Percentiles rank a stretch among this genome's conserved stretches.
phyloP scores from a whole-genome alignment of 2,113 vertebrate species.

The Dryoscopus gambensis region DNA sequence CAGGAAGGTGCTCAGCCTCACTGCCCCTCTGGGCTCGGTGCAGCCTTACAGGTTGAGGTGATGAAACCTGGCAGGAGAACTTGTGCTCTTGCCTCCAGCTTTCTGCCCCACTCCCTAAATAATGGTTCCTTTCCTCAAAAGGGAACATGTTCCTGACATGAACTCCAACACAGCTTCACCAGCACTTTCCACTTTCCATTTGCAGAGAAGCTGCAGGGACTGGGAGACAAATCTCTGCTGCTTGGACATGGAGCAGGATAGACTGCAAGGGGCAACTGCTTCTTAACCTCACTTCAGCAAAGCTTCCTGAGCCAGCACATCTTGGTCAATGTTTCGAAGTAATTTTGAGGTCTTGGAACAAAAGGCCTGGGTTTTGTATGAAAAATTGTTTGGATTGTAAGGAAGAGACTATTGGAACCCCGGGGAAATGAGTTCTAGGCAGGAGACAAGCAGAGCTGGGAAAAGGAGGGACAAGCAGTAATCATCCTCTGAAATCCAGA shows the following conservation, averaged over 20 bases:
- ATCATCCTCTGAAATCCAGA: neutral
- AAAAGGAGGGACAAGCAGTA: neutral
- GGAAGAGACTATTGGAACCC: neutral
- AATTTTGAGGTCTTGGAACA: neutral
- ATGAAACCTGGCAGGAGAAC: neutral
- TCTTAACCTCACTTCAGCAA: neutral
- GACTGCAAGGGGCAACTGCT: neutral
- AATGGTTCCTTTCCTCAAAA: neutral
- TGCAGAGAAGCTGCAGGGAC: neutral
- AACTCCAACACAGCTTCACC: neutral
- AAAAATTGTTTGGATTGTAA: neutral
- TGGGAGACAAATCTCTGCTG: neutral
- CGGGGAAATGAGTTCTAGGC: neutral
- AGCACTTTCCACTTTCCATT: neutral
- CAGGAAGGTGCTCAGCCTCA: neutral
- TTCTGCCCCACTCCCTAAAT: neutral
- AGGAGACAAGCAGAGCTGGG: neutral
- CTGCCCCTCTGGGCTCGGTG: neutral
- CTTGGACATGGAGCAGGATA: neutral
- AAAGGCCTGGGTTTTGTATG: neutral
- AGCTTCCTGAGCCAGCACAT: neutral
- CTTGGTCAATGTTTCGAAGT: neutral
- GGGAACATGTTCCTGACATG: rapidly evolving
- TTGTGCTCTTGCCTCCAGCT: neutral
- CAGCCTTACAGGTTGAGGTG: neutral